Conservation (phyloP, 1,140 invertebrate genomes). For the Potamilus streckersoni region DNA sequence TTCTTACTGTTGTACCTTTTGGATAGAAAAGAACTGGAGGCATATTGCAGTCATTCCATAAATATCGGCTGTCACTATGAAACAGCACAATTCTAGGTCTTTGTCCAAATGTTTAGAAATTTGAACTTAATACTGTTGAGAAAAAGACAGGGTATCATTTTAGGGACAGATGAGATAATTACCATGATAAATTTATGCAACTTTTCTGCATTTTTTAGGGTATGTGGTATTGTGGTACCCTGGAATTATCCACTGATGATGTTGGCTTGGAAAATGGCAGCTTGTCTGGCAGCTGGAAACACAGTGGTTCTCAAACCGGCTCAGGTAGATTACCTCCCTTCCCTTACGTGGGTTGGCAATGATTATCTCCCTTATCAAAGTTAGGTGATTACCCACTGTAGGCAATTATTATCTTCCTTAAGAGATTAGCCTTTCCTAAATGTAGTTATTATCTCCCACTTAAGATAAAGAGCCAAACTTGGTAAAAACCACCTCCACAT, state of each 20-base stretch:
- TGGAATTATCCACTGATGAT: conserved; percentile 76
- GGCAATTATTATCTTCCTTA: neutral
- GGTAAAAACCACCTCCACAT: too few relatives aligned
- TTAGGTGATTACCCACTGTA: neutral
- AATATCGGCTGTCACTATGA: too few relatives aligned
- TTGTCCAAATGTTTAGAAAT: too few relatives aligned
- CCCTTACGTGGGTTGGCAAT: neutral
- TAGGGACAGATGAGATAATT: too few relatives aligned
- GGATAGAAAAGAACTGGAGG: too few relatives aligned
- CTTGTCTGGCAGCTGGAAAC: conserved; percentile 76
- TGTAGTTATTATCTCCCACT: neutral
- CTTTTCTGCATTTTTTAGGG: conserved; percentile 54
- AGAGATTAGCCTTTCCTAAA: neutral
- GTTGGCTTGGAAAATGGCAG: conserved; percentile 74
- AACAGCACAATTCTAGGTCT: too few relatives aligned
- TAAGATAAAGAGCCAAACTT: too few relatives aligned
- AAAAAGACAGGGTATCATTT: too few relatives aligned
- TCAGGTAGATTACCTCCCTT: conserved; percentile 71
- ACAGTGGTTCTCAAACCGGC: conserved; percentile 78
- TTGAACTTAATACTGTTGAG: too few relatives aligned
- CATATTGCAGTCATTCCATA: too few relatives aligned
- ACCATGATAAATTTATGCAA: too few relatives aligned
- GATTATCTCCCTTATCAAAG: neutral
- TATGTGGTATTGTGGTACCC: conserved; percentile 75
- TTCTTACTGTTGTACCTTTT: too few relatives aligned